A percentile compares a stretch with the other conserved stretches of the same genome.
These are phyloP conservation scores for Zygaena filipendulae DNA, from an alignment of 2,888 invertebrate species.

Conservation along the genomic window DNA sequence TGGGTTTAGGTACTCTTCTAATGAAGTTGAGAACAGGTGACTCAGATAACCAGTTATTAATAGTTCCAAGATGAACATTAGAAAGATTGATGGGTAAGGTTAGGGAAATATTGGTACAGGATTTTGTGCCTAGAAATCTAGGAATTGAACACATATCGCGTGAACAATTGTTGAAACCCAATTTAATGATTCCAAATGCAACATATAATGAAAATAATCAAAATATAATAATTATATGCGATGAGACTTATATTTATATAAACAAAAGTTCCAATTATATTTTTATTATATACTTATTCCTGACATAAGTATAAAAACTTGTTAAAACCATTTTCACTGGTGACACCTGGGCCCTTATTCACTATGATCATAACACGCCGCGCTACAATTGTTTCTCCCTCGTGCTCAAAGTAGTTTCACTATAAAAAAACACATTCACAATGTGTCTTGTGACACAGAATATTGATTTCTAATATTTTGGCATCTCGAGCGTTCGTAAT, in stretches of 20 bases:
- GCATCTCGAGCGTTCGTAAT: no score
- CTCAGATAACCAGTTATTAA: constrained; percentile 7
- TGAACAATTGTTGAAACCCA: constrained; percentile 6
- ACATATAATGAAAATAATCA: constrained; percentile 5
- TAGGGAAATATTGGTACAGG: constrained; percentile 3
- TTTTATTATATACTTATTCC: background rate
- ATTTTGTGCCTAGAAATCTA: constrained; percentile 9
- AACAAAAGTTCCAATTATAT: constrained; percentile 6
- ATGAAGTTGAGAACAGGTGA: constrained; percentile 10
- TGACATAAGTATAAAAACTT: constrained; percentile 9
- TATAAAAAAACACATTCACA: no score
- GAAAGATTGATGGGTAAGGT: constrained; percentile 6
- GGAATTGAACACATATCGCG: constrained; percentile 4
- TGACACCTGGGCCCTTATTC: constrained; percentile 1
- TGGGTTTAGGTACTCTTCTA: constrained; percentile 6
- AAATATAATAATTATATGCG: constrained; percentile 6
- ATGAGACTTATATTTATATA: constrained; percentile 5
- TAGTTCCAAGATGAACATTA: no score
- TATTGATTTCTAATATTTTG: no score
- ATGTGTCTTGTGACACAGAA: no score
- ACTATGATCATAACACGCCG: no score
- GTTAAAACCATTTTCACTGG: constrained; percentile 7
- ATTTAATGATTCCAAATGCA: constrained; percentile 7
- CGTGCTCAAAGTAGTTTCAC: no score
- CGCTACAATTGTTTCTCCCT: no score